phyloP scores from a whole-genome alignment of 1,140 invertebrate genomes.

The Argopecten irradians region DNA sequence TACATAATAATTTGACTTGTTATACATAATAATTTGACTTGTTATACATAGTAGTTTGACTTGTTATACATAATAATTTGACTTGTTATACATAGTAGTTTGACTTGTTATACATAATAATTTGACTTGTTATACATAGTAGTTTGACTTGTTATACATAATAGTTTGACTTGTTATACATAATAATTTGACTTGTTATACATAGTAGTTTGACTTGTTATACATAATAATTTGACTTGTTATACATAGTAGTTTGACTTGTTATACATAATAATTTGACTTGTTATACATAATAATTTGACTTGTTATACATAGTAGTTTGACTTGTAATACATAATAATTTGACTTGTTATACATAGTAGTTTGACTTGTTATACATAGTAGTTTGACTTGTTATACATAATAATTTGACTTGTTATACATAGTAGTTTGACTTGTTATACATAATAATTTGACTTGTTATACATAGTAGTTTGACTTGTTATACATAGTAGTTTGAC shows the following conservation, averaged over 20 bases:
- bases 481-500: neutral
- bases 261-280: no score
- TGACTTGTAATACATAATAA: neutral
- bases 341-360: neutral
- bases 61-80: neutral
- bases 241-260: no score
- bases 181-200: constrained; percentile 56
- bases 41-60: neutral
- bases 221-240: no score
- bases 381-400: neutral
- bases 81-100: no score
- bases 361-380: neutral
- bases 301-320: neutral
- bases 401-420: neutral
- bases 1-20: neutral
- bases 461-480: no score
- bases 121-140: constrained; percentile 49
- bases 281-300: neutral
- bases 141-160: constrained; percentile 63
- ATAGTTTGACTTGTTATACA: constrained; percentile 49
- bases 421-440: no score
- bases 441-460: no score
- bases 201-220: constrained; percentile 49
- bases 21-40: neutral
- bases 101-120: constrained; percentile 64